Evolutionary conservation across 1,140 invertebrate species (phyloP), one percentile per base, ranked within the genome.

Genomic region (Euwallacea fornicatus): DNA sequence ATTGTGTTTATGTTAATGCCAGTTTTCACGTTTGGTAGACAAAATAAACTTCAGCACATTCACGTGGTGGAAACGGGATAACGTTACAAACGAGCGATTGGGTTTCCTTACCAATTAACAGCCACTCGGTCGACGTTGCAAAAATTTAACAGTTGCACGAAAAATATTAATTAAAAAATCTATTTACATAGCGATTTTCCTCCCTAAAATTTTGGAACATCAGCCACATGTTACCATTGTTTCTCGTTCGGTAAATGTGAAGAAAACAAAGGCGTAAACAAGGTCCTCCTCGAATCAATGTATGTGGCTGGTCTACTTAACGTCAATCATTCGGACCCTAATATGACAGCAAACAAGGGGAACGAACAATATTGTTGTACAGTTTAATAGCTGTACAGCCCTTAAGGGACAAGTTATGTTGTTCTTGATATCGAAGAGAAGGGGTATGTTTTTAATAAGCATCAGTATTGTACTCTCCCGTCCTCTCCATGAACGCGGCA

Each of bases 361-460:
- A 56, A 13, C 54, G n/a, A 56, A 56, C 16, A 56, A 56, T 56
- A 21, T 56, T 56, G 54, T 56, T 56, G 54, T 56, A 56, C 54
- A 16, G 16, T 56, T 56, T 56, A 56, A 56, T 56, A 56, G 54
- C 11, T 15, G 11, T 13, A 11, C 54, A 56, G 16, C 54, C 54
- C 54, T 56, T 56, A 15, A 56, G 54, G 54, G 54, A 56, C 16
- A 21, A 9, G 54, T 56, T 56, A 21, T 56, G 8, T 56, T 21
- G 16, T 21, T 56, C 16, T 56, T 56, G n/a, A 56, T 56, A 21
- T 56, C 16, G 54, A 50, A 11, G 46, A 50, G 13, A 50, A 13
- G 46, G 46, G 13, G 46, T 50, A 50, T 50, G 13, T 50, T 50
- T 10, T 11, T 50, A 50, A 50, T 50, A 33, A 33, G 21, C 21